These are phyloP conservation scores for Papilio glaucus DNA, from an alignment of 1,140 invertebrate genomes.

Conservation along the genomic window DNA sequence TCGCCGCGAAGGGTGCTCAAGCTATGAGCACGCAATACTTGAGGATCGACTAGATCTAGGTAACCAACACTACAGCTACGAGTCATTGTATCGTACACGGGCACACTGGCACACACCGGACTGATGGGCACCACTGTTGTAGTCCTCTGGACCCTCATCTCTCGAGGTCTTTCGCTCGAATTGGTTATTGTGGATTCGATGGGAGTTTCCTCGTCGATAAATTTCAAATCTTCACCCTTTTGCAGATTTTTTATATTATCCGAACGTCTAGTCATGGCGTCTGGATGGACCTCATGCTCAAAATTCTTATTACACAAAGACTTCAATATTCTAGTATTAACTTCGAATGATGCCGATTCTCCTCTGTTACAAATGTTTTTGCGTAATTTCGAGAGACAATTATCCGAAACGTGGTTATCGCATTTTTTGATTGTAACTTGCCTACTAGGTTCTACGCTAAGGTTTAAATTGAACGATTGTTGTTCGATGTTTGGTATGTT, in stretches of 20 bases:
- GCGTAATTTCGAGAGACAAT: slow-evolving; percentile 76
- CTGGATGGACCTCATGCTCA: slow-evolving; percentile 74
- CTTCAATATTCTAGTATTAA: slow-evolving; percentile 75
- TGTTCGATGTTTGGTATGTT: slow-evolving; percentile 79
- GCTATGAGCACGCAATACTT: slow-evolving; percentile 89
- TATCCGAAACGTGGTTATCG: slow-evolving; percentile 72
- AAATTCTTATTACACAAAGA: slow-evolving; percentile 73
- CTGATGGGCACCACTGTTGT: slow-evolving; percentile 87
- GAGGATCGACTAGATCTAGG: slow-evolving; percentile 90
- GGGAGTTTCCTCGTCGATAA: slow-evolving; percentile 87
- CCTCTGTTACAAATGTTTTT: slow-evolving; percentile 77
- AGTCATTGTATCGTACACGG: slow-evolving; percentile 88
- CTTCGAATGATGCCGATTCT: slow-evolving; percentile 68
- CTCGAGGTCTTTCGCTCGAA: slow-evolving; percentile 61
- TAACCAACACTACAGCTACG: slow-evolving; percentile 94
- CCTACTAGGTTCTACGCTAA: slow-evolving; percentile 82
- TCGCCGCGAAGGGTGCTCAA: slow-evolving; percentile 88
- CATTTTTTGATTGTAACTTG: slow-evolving; percentile 79
- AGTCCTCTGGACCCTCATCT: slow-evolving; percentile 83
- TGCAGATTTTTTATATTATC: slow-evolving; percentile 71
- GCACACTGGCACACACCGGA: slow-evolving; percentile 81
- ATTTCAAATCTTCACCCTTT: slow-evolving; percentile 85
- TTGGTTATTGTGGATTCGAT: slow-evolving; percentile 69
- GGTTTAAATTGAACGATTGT: slow-evolving; percentile 84
- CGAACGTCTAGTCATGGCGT: slow-evolving; percentile 63